Evolutionary conservation across 2,888 invertebrate species (phyloP), one percentile per base, ranked within the genome.

Genomic region (Chrysotoxum bicinctum): DNA sequence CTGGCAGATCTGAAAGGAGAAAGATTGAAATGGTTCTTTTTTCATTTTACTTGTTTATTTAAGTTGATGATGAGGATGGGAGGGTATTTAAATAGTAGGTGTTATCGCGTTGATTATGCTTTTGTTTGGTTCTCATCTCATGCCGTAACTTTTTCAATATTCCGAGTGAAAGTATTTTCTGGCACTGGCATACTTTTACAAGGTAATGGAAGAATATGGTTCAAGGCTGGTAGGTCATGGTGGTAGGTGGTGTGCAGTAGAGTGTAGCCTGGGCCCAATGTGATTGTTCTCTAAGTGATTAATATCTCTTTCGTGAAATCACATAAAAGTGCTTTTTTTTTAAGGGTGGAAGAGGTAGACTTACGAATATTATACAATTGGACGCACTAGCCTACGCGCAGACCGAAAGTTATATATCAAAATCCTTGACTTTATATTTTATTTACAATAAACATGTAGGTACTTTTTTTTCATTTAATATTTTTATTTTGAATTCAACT

Each of bases 1-100:
- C 90, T 94, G 94, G 92, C 97, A 98, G 90, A 92, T 90, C 92
- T 92, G 88, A 1, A 88, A 89, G 14, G 80, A 83, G 26, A 50
- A 48, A 60, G 43, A 40, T 21, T 50, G 48, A 21, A 48, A 48
- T 66, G 19, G 21, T 19, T 58, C 35, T 3, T 21, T 58, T 58
- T 58, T 35, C 10, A 21, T 58, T 54, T 54, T 32, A 30, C 14
- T 30, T 64, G 12, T 16, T 64, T 66, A 50, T 66, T 35, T 10
- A n/a, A 50, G 32, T 30, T 30, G 43, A 43, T 62, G 40, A 43
- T 40, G 60, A 40, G 26, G 60, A 60, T 1, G 9, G 9, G 19
- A 21, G 30, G 30, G 26, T 40, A 40, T 62, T 23, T 43, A 43
- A 16, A n/a, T n/a, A 40, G 40, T 0, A 62, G 26, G 6, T 40